These are phyloP conservation scores for Drosophila santomea DNA, from an alignment of 1,140 invertebrate genomes.

Conservation along the genomic window DNA sequence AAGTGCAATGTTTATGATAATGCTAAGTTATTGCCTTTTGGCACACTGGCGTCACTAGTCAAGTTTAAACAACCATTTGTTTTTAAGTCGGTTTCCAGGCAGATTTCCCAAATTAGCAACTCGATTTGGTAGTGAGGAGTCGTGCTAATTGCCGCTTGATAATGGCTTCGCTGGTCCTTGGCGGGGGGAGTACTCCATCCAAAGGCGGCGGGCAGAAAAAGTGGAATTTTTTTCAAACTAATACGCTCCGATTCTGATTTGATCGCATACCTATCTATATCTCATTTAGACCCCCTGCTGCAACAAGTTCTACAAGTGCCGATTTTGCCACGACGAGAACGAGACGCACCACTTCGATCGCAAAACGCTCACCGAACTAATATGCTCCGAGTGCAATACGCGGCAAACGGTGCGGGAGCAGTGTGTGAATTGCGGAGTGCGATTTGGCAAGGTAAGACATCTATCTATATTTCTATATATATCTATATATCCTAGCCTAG, in stretches of 20 bases:
- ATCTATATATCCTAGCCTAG: no score
- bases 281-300: slow-evolving; percentile 91
- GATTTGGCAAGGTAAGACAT: slow-evolving; percentile 89
- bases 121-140: slow-evolving; percentile 29
- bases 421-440: slow-evolving; percentile 90
- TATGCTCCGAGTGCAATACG: slow-evolving; percentile 92
- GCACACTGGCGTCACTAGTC: slow-evolving; percentile 16
- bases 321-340: slow-evolving; percentile 95
- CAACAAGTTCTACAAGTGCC: slow-evolving; percentile 93
- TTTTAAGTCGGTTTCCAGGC: slow-evolving; percentile 24
- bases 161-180: slow-evolving; percentile 28
- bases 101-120: slow-evolving; percentile 45
- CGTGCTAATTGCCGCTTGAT: slow-evolving; percentile 29
- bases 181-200: not conserved
- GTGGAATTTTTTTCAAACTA: not conserved
- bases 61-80: slow-evolving; percentile 1
- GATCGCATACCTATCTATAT: not conserved
- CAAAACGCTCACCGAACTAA: slow-evolving; percentile 92
- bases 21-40: slow-evolving; percentile 46
- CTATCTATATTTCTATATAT: not conserved
- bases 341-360: slow-evolving; percentile 93
- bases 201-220: not conserved
- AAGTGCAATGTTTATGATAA: slow-evolving; percentile 54
- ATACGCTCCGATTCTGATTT: slow-evolving; percentile 32
- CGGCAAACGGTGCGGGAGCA: slow-evolving; percentile 91